These are phyloP conservation scores for Lasioglossum malachurum DNA, from an alignment of 2,888 invertebrate species.

Conservation along the genomic window DNA sequence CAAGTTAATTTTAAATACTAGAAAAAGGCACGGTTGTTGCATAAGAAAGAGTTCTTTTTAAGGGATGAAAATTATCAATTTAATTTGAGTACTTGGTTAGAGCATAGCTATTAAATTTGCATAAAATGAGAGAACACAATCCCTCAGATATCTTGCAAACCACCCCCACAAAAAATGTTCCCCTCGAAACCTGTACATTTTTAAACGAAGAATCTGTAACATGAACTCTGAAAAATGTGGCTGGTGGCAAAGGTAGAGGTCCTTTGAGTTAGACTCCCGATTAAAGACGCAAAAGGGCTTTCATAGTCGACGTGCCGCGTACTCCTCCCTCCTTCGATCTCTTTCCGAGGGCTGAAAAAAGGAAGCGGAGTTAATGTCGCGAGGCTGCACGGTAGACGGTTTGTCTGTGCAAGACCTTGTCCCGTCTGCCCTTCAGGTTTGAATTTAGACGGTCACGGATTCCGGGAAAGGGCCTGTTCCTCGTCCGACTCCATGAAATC, in stretches of 20 bases:
- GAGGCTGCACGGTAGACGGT: constrained; percentile 61
- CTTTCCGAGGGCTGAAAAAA: constrained; percentile 37
- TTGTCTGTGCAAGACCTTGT: constrained; percentile 59
- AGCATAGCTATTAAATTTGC: too few species aligned
- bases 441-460: constrained; percentile 63
- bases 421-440: constrained; percentile 67
- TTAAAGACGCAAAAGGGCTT: neutral
- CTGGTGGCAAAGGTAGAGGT: neutral
- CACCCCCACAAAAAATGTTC: too few species aligned
- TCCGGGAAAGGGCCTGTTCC: constrained; percentile 58
- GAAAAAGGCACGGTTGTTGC: too few species aligned
- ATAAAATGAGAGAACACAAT: too few species aligned
- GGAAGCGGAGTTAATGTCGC: constrained; percentile 68
- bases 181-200: too few species aligned
- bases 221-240: too few species aligned
- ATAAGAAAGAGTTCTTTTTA: too few species aligned
- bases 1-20: too few species aligned
- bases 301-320: neutral
- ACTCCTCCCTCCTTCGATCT: neutral
- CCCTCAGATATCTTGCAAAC: too few species aligned
- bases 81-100: too few species aligned
- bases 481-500: constrained; percentile 47
- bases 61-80: too few species aligned
- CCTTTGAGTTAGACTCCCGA: neutral
- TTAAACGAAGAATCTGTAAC: too few species aligned